These are phyloP conservation scores for Dromiciops gliroides DNA, from an alignment of 2,113 vertebrate genomes.

Conservation along the genomic window DNA sequence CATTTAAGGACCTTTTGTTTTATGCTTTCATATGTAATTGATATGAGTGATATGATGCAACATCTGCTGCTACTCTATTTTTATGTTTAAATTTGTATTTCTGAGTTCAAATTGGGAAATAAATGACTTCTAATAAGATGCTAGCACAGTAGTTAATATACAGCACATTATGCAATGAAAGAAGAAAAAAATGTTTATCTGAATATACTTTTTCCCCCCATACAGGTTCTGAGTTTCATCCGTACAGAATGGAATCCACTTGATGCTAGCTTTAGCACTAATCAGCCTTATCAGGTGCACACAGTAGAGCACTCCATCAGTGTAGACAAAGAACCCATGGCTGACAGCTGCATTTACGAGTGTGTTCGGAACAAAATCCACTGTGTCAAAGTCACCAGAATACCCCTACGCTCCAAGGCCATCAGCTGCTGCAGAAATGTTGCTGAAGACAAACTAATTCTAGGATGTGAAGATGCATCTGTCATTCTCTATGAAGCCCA, in stretches of 20 bases:
- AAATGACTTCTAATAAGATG: neutral
- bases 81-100: neutral
- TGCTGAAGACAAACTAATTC: slow-evolving; percentile 87
- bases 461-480: slow-evolving; percentile 93
- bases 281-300: slow-evolving; percentile 89
- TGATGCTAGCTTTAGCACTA: slow-evolving; percentile 89
- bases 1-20: neutral
- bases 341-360: slow-evolving; percentile 89
- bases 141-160: slow-evolving; percentile 25
- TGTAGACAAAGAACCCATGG: slow-evolving; percentile 81
- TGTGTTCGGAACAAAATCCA: slow-evolving; percentile 86
- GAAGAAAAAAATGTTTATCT: slow-evolving; percentile 1
- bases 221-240: slow-evolving; percentile 88
- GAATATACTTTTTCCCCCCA: slow-evolving; percentile 49
- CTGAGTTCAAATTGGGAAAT: slow-evolving; percentile 13
- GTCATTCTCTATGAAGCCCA: slow-evolving; percentile 90
- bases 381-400: slow-evolving; percentile 84
- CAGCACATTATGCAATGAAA: neutral
- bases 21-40: no score
- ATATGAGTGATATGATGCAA: no score
- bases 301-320: slow-evolving; percentile 87
- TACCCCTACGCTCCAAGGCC: slow-evolving; percentile 87
- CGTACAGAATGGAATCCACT: slow-evolving; percentile 90
- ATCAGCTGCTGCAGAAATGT: slow-evolving; percentile 89
- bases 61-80: neutral